Evolutionary conservation across 2,113 vertebrate species (phyloP).

Genomic region (Muntiacus muntjak): DNA sequence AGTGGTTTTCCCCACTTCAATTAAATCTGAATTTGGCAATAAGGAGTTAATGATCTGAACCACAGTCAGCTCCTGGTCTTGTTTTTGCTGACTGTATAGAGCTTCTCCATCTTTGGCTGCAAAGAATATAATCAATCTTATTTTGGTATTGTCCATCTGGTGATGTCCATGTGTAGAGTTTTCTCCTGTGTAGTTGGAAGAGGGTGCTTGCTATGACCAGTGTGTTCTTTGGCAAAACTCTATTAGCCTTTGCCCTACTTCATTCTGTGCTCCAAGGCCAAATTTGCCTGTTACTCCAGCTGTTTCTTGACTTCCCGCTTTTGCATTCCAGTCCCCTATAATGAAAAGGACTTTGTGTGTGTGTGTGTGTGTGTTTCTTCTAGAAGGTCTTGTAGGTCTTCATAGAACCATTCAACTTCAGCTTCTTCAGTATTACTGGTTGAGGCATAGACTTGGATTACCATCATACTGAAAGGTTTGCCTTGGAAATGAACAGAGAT

Average conservation of each 20-base stretch:
- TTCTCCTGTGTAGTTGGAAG: background rate
- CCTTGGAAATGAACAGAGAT: background rate
- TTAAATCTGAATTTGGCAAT: background rate
- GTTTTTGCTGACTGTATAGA: background rate
- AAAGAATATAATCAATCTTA: background rate
- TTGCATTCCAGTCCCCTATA: background rate
- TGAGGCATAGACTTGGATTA: background rate
- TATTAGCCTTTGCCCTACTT: background rate
- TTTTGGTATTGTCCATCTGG: background rate
- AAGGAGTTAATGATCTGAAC: background rate
- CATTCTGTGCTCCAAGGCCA: background rate
- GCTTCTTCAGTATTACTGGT: background rate
- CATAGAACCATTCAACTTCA: background rate
- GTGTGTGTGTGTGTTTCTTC: background rate
- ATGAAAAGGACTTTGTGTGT: background rate
- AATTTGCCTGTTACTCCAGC: background rate
- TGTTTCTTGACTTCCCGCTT: background rate
- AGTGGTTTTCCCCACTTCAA: background rate
- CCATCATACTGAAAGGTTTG: background rate
- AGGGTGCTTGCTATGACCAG: background rate
- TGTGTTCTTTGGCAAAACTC: background rate
- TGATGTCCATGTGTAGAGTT: background rate
- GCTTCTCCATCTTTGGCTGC: background rate
- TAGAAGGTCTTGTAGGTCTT: background rate
- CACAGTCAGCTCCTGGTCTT: background rate